Evolutionary conservation across 2,888 invertebrate genomes (phyloP), one percentile per base, ranked within the genome.

Genomic region (Acronicta psi): DNA sequence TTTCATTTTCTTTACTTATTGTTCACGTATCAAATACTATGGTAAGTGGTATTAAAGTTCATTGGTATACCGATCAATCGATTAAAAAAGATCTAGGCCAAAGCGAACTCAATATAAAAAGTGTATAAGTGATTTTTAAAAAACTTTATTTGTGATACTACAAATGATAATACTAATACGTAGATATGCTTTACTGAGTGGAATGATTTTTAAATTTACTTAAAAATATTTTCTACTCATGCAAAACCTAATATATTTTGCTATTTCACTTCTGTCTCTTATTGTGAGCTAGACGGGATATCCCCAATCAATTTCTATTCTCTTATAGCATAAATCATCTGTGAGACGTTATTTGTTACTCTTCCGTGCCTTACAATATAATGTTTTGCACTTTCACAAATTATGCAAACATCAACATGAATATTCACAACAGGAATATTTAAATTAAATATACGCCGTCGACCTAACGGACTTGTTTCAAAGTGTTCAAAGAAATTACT

Each of bases 301-400:
- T 82, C 72, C 67, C 74, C 84, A 82, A 84, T 86, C 84, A 87
- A 85, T 87, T 83, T 81, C 78, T 57, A 73, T 66, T 76, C 74
- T 77, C 79, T 73, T 64, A 69, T 66, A 71, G 61, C 80, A 85
- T 86, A 83, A 85, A 86, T 88, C 84, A 63, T 63, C 46, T 1
- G 31, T 51, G 41, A 64, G 69, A 75, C 59, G 53, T 54, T 54
- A 45, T 59, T 58, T 59, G 43, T 42, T 46, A 47, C 37, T 67
- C 36, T 57, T 47, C 20, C 52, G 54, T 66, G 58, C 29, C 36
- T 55, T 40, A 47, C 23, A 59, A 60, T 65, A 55, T 50, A 63
- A 67, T 62, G 53, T 57, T 66, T 68, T 64, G 59, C 69, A 68
- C 67, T 80, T 71, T 64, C 56, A 58, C 61, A 61, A 68, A 69